Conservation (phyloP, 1,140 invertebrate genomes). For the Aphelenchoides fujianensis region DNA sequence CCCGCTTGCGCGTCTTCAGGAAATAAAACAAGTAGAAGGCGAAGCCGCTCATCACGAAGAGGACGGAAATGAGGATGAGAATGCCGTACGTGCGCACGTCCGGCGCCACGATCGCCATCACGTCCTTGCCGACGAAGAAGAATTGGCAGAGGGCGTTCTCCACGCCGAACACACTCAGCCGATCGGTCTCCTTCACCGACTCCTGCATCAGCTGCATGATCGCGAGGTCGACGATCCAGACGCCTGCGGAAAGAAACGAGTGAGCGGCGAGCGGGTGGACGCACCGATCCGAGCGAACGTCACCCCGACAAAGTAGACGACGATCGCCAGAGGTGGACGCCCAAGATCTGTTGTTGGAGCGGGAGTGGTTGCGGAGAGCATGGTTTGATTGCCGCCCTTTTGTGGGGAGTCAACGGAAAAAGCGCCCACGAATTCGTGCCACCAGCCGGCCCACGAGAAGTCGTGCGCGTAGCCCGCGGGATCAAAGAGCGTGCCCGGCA, state of each 20-base stretch:
- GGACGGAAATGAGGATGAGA: slow-evolving; percentile 37
- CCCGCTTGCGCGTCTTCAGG: neutral
- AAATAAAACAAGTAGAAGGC: slow-evolving; percentile 28
- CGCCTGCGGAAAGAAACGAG: slow-evolving; percentile 34
- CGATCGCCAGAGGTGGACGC: neutral
- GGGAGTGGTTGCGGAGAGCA: too few species aligned
- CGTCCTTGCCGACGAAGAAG: slow-evolving; percentile 42
- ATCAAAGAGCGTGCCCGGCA: slow-evolving; percentile 15
- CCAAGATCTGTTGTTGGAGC: too few species aligned
- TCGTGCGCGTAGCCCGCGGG: neutral
- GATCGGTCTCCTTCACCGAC: slow-evolving; percentile 30
- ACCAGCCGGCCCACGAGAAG: neutral
- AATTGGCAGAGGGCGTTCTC: slow-evolving; percentile 37
- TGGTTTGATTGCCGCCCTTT: too few species aligned
- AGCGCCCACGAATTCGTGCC: neutral
- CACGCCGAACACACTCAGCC: slow-evolving; percentile 32
- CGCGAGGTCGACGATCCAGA: slow-evolving; percentile 46
- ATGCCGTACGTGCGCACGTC: slow-evolving; percentile 36
- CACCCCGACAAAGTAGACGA: slow-evolving; percentile 26
- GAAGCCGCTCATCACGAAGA: slow-evolving; percentile 38
- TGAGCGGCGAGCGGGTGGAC: neutral
- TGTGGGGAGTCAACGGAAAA: too few species aligned
- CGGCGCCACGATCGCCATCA: slow-evolving; percentile 47
- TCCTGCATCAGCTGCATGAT: slow-evolving; percentile 52
- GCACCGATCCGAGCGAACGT: slow-evolving; percentile 19